A percentile compares a stretch with the other conserved stretches of the same genome.
Evolutionary conservation across 2,797 vertebrate species (phyloP).

Genomic region (Furcifer pardalis): DNA sequence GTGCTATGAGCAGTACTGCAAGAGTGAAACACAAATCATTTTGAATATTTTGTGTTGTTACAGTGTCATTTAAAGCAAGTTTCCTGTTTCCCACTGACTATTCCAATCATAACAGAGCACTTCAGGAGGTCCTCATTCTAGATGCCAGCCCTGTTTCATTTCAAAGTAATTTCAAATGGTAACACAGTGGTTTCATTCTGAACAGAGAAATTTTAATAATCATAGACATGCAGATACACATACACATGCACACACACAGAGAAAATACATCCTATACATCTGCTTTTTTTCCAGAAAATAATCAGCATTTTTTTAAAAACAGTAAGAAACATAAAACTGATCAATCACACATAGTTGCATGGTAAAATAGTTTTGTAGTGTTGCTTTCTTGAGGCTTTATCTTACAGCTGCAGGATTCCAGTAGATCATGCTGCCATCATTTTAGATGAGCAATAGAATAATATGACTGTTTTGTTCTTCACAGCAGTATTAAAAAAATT

Average conservation of each 20-base stretch:
- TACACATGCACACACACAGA: slow-evolving; percentile 60
- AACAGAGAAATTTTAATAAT: slow-evolving; percentile 82
- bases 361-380: slow-evolving; percentile 85
- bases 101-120: slow-evolving; percentile 44
- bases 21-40: slow-evolving; percentile 51
- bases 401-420: slow-evolving; percentile 81
- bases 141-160: slow-evolving; percentile 59
- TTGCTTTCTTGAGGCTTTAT: slow-evolving; percentile 80
- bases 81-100: slow-evolving; percentile 42
- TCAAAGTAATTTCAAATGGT: slow-evolving; percentile 67
- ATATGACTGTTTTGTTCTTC: slow-evolving; percentile 74
- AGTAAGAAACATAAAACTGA: slow-evolving; percentile 90
- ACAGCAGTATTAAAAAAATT: slow-evolving; percentile 70
- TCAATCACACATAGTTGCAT: slow-evolving; percentile 88
- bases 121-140: slow-evolving; percentile 58
- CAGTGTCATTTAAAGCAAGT: slow-evolving; percentile 56
- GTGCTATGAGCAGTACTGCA: slow-evolving; percentile 47
- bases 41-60: slow-evolving; percentile 62
- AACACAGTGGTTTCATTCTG: slow-evolving; percentile 75
- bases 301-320: slow-evolving; percentile 79
- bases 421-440: slow-evolving; percentile 77
- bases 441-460: slow-evolving; percentile 78
- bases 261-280: slow-evolving; percentile 67
- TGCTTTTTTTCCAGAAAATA: slow-evolving; percentile 76
- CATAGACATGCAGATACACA: too few relatives aligned